Evolutionary conservation across 2,888 invertebrate species (phyloP).

Genomic region (Lacanobia oleracea): DNA sequence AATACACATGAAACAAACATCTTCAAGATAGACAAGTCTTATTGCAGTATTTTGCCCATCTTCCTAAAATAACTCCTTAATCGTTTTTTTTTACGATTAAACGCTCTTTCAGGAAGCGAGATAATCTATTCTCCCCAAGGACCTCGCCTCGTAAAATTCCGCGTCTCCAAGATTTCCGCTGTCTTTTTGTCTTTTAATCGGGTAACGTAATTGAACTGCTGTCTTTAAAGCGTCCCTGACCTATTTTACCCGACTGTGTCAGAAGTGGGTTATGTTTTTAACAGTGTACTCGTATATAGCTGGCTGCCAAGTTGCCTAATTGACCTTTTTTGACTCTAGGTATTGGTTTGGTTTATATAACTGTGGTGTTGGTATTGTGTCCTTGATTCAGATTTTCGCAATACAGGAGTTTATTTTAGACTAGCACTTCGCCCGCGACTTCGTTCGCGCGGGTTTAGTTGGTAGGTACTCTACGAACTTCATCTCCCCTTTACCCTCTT

Average conservation of each 20-base stretch:
- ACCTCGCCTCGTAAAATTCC: slow-evolving; percentile 2
- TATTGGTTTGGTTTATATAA: background rate
- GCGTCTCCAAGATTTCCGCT: slow-evolving; percentile 8
- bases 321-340: slow-evolving; percentile 13
- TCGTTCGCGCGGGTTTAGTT: too few species aligned
- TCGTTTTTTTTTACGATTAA: background rate
- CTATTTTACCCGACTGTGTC: slow-evolving; percentile 23
- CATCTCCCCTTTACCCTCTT: too few species aligned
- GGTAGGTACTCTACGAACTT: too few species aligned
- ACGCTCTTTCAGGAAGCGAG: background rate
- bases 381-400: slow-evolving; percentile 3
- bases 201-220: slow-evolving; percentile 24
- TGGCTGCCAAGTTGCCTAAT: slow-evolving; percentile 38
- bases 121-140: slow-evolving; percentile 8
- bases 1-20: background rate
- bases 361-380: background rate
- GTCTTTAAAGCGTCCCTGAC: slow-evolving; percentile 36
- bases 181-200: slow-evolving; percentile 41
- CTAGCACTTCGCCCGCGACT: too few species aligned
- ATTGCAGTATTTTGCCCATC: background rate
- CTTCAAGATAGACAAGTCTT: background rate
- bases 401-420: background rate
- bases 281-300: background rate
- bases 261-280: slow-evolving; percentile 38
- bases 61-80: background rate